Conservation (phyloP, 2,797 vertebrate genomes). For the Alcedo atthis region DNA sequence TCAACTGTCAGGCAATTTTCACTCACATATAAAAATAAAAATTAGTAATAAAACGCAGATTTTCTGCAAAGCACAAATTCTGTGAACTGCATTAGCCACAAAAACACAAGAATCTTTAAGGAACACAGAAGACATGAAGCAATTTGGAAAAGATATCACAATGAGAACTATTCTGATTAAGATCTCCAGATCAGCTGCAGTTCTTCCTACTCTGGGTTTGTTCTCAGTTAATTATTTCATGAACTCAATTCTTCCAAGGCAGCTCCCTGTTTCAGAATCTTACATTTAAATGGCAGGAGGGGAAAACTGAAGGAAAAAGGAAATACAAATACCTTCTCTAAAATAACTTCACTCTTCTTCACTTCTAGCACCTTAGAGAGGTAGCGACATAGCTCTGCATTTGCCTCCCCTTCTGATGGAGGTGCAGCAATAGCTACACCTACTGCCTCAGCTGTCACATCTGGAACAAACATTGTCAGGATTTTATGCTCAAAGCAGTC, state of each 20-base stretch:
- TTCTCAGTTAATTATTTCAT: not conserved
- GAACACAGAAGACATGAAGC: not conserved
- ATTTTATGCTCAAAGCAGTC: not conserved
- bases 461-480: conserved; percentile 69
- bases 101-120: not conserved
- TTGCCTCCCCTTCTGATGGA: conserved; percentile 91
- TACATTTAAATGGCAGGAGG: not conserved
- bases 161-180: not conserved
- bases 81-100: not conserved
- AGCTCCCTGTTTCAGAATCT: not conserved
- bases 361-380: conserved; percentile 88
- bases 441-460: conserved; percentile 84
- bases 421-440: conserved; percentile 90
- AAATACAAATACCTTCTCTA: conserved; percentile 85
- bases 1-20: not conserved
- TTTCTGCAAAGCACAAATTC: not conserved
- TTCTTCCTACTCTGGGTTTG: not conserved
- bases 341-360: conserved; percentile 85
- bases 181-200: not conserved
- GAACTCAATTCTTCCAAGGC: not conserved
- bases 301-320: not conserved
- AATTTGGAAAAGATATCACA: not conserved
- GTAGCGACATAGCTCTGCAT: conserved; percentile 87
- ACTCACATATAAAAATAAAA: not conserved
- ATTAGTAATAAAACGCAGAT: not conserved